Evolutionary conservation across 2,797 vertebrate species (phyloP).

Genomic region (Smutsia gigantea): DNA sequence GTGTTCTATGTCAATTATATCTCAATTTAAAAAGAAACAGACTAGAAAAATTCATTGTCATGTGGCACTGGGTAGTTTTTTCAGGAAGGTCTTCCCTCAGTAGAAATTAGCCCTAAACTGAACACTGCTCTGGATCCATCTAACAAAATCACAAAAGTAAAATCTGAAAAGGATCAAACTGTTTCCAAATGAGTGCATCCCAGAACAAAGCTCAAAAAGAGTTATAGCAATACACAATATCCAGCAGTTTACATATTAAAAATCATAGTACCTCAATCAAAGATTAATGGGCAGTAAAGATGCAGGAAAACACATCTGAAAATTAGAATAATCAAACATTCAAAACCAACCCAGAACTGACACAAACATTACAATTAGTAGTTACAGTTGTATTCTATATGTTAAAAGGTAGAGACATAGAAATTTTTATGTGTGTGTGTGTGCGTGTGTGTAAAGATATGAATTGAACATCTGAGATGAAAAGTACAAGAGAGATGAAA

Average conservation of each 20-base stretch:
- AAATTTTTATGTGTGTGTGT: not conserved
- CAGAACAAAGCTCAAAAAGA: not conserved
- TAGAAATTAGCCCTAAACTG: not conserved
- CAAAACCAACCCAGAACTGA: not conserved
- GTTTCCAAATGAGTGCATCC: not conserved
- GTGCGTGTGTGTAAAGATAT: no score
- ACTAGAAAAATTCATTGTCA: not conserved
- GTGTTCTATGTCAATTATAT: not conserved
- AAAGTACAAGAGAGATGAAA: not conserved
- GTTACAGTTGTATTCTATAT: not conserved
- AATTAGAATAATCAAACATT: not conserved
- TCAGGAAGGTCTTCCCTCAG: not conserved
- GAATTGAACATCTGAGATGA: not conserved
- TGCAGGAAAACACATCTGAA: not conserved
- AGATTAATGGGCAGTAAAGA: not conserved
- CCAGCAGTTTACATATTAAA: not conserved
- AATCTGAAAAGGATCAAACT: not conserved
- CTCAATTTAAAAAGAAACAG: not conserved
- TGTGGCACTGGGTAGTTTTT: not conserved
- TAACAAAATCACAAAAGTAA: slow-evolving; percentile 32
- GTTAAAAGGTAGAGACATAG: not conserved
- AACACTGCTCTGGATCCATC: not conserved
- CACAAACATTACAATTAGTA: not conserved
- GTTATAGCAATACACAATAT: not conserved
- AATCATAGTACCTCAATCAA: not conserved